Base-by-base conservation (phyloP, 2,113 vertebrate species). In the Elephas maximus region DNA sequence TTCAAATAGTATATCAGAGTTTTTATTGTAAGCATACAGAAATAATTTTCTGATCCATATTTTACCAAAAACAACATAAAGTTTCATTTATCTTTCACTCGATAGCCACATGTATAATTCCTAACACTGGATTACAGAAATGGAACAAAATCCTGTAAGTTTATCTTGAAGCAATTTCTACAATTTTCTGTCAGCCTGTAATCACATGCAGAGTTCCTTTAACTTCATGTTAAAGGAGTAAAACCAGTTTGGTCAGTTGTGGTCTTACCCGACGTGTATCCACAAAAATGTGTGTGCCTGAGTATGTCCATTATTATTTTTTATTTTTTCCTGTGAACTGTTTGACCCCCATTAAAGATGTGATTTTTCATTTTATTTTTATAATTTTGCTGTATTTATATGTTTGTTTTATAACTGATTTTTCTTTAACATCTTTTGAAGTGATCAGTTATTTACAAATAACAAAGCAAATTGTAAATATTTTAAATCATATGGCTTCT, bases 401-500 rank as follows among this genome's bases (percentile, higher is more conserved):
- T 37, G 37, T 93, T 65, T 62, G 24, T 63, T 89, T 91, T 87
- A 26, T 24, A 51, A n/a, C 79, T 37, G 9, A 89, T 45, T 45
- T 12, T 53, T 65, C 63, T 85, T 76, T 87, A 62, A 82, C 62
- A 93, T 88, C 44, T 21, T 67, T 8, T 69, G 63, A 90, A 88
- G 1, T 37, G 41, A 51, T 15, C 82, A 44, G 53, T 62, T 92
- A 57, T 86, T 94, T 88, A 21, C 44, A 95, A 92, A 92, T 82
- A 73, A 10, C 48, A 81, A 88, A 57, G 4, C 8, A 44, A 8
- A 45, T 62, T 76, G 45, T 74, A 89, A 74, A n/a, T 84, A 81
- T 57, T 94, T 91, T 82, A 45, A n/a, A n/a, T 77, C 69, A 4
- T 83, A 4, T 83, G 5, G 71, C 24, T 65, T 20, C 18, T 90